Evolutionary conservation across 2,888 invertebrate genomes (phyloP).

Genomic region (Glyphotaelius pellucidus): DNA sequence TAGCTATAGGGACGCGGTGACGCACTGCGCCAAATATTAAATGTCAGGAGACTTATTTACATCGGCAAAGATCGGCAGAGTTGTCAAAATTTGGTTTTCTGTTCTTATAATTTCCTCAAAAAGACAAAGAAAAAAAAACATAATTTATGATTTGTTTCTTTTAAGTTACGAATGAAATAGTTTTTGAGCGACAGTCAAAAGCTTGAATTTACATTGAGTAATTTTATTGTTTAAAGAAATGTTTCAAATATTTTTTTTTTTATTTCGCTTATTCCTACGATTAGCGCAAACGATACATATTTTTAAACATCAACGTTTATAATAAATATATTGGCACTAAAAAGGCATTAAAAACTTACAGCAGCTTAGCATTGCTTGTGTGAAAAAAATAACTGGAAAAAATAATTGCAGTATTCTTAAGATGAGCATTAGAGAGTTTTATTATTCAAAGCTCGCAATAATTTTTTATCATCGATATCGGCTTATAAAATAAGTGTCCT

Average conservation of each 20-base stretch:
- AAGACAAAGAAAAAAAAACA: too few relatives aligned
- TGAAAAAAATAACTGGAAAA: not conserved
- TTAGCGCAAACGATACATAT: too few relatives aligned
- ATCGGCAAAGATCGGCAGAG: not conserved
- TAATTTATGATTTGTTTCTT: too few relatives aligned
- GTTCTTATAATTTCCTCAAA: not conserved
- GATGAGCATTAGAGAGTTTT: not conserved
- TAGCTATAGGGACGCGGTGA: not conserved
- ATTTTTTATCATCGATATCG: slow-evolving; percentile 13
- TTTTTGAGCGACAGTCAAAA: too few relatives aligned
- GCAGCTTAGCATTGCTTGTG: not conserved
- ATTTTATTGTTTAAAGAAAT: too few relatives aligned
- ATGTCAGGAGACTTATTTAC: not conserved
- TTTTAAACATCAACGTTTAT: too few relatives aligned
- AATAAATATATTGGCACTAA: not conserved
- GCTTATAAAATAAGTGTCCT: not conserved
- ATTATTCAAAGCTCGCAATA: slow-evolving; percentile 14
- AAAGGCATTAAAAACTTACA: not conserved
- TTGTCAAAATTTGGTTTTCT: not conserved
- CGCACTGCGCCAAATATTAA: not conserved
- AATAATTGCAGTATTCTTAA: not conserved
- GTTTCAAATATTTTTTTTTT: too few relatives aligned
- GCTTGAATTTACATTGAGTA: too few relatives aligned
- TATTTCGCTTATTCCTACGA: too few relatives aligned
- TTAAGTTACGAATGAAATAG: too few relatives aligned